A percentile compares a stretch with the other conserved stretches of the same genome.
These are phyloP conservation scores for Oxyura jamaicensis DNA, from an alignment of 2,113 vertebrate genomes.

Conservation along the genomic window DNA sequence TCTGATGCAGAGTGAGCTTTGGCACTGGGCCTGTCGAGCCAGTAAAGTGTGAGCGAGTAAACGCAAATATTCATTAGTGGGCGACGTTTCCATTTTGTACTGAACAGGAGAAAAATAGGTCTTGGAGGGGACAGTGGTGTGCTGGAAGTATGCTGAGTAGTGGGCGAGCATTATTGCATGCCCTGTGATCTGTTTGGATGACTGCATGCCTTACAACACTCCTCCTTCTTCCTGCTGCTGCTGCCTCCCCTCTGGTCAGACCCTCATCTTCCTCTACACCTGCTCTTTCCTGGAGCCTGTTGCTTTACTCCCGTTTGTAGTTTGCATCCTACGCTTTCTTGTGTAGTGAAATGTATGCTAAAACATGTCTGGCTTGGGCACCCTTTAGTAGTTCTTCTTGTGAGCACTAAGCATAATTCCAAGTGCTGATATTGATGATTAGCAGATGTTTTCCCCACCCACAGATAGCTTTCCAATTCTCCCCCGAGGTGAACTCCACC, in stretches of 20 bases:
- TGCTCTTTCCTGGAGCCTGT: background rate
- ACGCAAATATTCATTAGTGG: background rate
- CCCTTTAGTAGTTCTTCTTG: background rate
- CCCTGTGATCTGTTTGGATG: background rate
- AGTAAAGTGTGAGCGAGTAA: background rate
- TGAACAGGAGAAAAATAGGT: background rate
- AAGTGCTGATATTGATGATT: background rate
- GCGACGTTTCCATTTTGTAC: background rate
- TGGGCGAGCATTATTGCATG: accelerated
- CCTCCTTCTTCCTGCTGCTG: background rate
- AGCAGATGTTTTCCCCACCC: background rate
- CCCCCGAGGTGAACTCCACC: background rate
- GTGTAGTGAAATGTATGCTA: background rate
- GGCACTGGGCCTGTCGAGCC: background rate
- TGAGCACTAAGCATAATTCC: accelerated
- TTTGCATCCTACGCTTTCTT: background rate
- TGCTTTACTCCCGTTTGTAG: background rate
- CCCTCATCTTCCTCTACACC: background rate
- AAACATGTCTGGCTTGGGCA: background rate
- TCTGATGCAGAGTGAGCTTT: background rate
- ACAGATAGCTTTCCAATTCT: background rate
- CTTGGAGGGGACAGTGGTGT: background rate
- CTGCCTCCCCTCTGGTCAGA: background rate
- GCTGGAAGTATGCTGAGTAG: background rate
- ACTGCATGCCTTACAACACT: accelerated